These are phyloP conservation scores for Heterochromis multidens DNA, from an alignment of 2,113 vertebrate genomes.

Conservation along the genomic window DNA sequence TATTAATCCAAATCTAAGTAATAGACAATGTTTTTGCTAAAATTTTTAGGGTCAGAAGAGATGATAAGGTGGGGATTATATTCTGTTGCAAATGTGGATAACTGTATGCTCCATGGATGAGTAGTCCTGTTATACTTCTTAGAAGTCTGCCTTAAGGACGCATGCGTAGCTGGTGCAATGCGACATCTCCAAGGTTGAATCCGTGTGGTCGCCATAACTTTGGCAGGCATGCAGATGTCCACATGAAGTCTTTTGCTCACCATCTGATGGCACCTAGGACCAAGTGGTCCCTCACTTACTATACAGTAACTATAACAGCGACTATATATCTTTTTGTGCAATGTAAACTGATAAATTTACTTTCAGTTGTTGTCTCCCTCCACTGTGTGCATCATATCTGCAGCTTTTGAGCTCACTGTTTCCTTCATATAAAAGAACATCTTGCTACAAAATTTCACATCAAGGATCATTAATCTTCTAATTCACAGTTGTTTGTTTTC, in stretches of 20 bases:
- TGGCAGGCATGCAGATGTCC: no score
- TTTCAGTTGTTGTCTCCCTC: neutral
- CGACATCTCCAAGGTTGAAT: no score
- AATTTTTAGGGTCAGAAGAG: neutral
- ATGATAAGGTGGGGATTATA: neutral
- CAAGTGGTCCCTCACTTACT: neutral
- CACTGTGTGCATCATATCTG: neutral
- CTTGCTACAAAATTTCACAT: neutral
- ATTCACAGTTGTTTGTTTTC: neutral
- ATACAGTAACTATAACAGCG: neutral
- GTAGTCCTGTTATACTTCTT: neutral
- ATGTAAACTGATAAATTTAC: neutral
- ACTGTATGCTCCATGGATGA: neutral
- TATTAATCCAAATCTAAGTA: neutral
- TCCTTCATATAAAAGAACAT: neutral
- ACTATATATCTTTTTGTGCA: neutral
- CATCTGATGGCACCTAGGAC: neutral
- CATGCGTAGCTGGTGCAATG: no score
- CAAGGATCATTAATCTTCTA: neutral
- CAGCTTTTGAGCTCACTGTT: neutral
- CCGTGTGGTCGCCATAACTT: no score
- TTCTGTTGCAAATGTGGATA: fast-evolving
- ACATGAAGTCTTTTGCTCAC: no score
- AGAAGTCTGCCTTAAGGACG: no score
- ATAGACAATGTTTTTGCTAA: neutral